Conservation (phyloP, 2,888 invertebrate species). For the Calephelis perditalis region DNA sequence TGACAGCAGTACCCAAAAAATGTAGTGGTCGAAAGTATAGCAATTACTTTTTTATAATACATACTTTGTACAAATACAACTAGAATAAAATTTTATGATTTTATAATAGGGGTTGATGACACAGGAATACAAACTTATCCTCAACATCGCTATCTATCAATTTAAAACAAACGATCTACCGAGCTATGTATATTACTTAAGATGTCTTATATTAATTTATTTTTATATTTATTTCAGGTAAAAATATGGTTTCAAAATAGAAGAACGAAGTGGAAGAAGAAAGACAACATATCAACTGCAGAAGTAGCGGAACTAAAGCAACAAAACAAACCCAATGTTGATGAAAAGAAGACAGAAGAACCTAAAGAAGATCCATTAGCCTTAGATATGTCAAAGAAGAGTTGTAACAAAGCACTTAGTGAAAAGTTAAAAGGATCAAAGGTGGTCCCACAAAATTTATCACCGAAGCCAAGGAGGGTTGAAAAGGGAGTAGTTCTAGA, state of each 20-base stretch:
- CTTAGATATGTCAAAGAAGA: constrained; percentile 66
- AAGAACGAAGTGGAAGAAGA: constrained; percentile 87
- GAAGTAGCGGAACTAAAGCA: constrained; percentile 91
- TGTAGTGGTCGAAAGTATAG: too few relatives aligned
- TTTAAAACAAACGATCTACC: too few relatives aligned
- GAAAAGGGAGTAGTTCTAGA: constrained; percentile 62
- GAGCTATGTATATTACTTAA: too few relatives aligned
- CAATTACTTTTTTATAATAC: too few relatives aligned
- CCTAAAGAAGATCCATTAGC: constrained; percentile 58
- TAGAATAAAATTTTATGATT: too few relatives aligned
- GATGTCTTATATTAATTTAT: neutral
- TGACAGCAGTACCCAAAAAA: too few relatives aligned
- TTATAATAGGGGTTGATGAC: too few relatives aligned
- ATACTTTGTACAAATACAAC: too few relatives aligned
- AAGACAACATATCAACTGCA: constrained; percentile 93
- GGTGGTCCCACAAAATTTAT: constrained; percentile 38
- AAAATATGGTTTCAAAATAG: constrained; percentile 96
- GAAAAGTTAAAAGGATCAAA: constrained; percentile 60
- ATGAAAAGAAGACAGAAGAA: constrained; percentile 50
- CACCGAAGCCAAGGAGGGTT: constrained; percentile 55
- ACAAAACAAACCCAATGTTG: constrained; percentile 51
- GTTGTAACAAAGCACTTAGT: constrained; percentile 58
- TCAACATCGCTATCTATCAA: too few relatives aligned
- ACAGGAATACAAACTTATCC: too few relatives aligned
- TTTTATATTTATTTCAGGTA: constrained; percentile 78